phyloP scores from a whole-genome alignment of 1,140 invertebrate species.

The Radopholus similis region DNA sequence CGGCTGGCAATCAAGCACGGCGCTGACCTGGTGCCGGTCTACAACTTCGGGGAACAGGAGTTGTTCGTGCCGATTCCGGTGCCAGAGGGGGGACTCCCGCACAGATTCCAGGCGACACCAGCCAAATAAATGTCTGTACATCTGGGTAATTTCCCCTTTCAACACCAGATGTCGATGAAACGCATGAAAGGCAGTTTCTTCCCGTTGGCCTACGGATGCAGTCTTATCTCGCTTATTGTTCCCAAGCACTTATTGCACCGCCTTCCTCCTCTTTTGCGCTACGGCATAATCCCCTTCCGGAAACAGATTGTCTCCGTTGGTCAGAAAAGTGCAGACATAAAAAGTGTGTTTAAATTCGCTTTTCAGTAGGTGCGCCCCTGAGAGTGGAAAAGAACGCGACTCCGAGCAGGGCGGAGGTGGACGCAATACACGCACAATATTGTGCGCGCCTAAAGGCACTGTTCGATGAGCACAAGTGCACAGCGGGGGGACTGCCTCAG shows the following conservation, averaged over 20 bases:
- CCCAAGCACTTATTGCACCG: background rate
- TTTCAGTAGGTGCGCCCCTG: constrained; percentile 23
- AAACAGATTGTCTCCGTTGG: constrained; percentile 19
- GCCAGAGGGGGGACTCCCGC: background rate
- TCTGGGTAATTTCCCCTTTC: background rate
- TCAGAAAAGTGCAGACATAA: background rate
- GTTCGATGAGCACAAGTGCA: constrained; percentile 18
- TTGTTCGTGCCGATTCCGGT: background rate
- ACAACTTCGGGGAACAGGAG: constrained; percentile 9
- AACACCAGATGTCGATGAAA: constrained; percentile 9
- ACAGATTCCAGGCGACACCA: constrained; percentile 1
- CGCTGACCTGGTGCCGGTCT: constrained; percentile 9
- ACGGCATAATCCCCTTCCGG: constrained; percentile 22
- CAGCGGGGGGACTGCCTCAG: constrained; percentile 2
- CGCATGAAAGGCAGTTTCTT: background rate
- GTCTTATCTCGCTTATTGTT: constrained; percentile 2
- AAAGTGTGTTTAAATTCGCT: too few relatives aligned
- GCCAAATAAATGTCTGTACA: too few relatives aligned
- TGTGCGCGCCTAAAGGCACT: constrained; percentile 3
- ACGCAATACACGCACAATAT: constrained; percentile 17
- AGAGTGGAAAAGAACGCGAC: constrained; percentile 6
- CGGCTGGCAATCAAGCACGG: constrained; percentile 7
- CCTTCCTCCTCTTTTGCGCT: background rate
- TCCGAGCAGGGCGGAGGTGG: constrained; percentile 3
- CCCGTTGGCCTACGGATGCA: constrained; percentile 6